phyloP scores from a whole-genome alignment of 2,888 invertebrate genomes.

The Acrobasis suavella region DNA sequence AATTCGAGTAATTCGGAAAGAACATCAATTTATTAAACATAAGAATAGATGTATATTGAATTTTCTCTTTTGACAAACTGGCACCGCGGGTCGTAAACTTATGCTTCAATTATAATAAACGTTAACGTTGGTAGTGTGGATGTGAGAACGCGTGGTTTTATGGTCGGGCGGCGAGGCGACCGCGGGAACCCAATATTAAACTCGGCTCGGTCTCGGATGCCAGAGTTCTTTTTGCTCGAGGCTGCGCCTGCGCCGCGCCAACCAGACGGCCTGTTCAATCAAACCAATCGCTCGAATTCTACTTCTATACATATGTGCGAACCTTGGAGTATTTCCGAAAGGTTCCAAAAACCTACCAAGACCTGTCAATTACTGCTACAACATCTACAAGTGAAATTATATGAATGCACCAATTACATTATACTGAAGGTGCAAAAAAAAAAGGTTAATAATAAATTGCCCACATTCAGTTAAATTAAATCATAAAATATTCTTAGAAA shows the following conservation, averaged over 20 bases:
- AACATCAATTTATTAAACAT: conserved; percentile 35
- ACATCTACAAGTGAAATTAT: too few species aligned
- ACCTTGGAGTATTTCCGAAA: not conserved
- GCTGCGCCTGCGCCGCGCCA: conserved; percentile 22
- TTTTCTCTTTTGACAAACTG: conserved; percentile 61
- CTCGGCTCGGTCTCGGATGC: conserved; percentile 55
- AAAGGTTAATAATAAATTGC: not conserved
- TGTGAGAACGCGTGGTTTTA: conserved; percentile 73
- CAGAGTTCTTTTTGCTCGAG: conserved; percentile 62
- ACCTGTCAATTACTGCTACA: too few species aligned
- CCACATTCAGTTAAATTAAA: conserved; percentile 8
- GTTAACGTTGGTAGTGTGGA: conserved; percentile 64
- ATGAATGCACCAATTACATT: too few species aligned
- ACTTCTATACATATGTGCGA: not conserved
- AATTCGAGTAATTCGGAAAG: conserved; percentile 20
- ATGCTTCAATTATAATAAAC: conserved; percentile 77
- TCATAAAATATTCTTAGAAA: conserved; percentile 14
- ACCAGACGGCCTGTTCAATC: conserved; percentile 25
- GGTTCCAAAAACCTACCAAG: not conserved
- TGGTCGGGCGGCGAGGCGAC: conserved; percentile 45
- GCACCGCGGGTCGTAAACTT: conserved; percentile 68
- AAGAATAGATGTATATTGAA: conserved; percentile 50
- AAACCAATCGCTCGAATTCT: conserved; percentile 26
- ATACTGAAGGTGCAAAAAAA: too few species aligned
- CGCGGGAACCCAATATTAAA: conserved; percentile 56